Evolutionary conservation across 2,888 invertebrate genomes (phyloP), one percentile per base, ranked within the genome.

Genomic region (Sipha maydis): DNA sequence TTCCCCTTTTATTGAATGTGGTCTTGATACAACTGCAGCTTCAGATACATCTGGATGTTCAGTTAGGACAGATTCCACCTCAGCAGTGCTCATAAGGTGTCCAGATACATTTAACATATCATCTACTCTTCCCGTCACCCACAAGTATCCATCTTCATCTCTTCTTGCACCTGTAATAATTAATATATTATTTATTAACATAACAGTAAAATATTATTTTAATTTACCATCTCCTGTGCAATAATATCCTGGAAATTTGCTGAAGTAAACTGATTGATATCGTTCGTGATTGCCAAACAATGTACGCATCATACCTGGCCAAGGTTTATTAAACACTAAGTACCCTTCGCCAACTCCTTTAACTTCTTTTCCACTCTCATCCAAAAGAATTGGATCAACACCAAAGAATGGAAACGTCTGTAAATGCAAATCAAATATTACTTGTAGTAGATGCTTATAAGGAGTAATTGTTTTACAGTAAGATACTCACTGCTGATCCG

Each of bases 41-140:
- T 99, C 99, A 0, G 98, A 95, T 0, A 99, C 96, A 21, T 93
- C 93, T 0, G 93, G 92, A 91, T 97, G 96, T 91, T 96, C 96
- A 0, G 96, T 94, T 28, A 97, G 93, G 38, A 96, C 96, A 25
- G 96, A 95, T 92, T 97, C 97, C 0, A 97, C 96, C 93, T 99
- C 98, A 0, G 99, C 97, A 0, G 99, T 99, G 90, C 98, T 98
- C 95, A 99, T 96, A 86, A 99, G 93, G 92, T 99, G 99, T 0
- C 99, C 99, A 3, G 98, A 98, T 17, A 99, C 99, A 92, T 99
- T 99, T 90, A 99, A 93, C 97, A 99, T 98, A 92, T 99, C 99
- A 92, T 99, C 99, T 71, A 99, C 97, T 89, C 99, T 95, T 0
- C 99, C 99, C 0, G 98, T 99, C 89, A 99, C 96, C 98, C 98